Base-by-base conservation (phyloP, 2,888 invertebrate genomes). In the Rhingia rostrata region DNA sequence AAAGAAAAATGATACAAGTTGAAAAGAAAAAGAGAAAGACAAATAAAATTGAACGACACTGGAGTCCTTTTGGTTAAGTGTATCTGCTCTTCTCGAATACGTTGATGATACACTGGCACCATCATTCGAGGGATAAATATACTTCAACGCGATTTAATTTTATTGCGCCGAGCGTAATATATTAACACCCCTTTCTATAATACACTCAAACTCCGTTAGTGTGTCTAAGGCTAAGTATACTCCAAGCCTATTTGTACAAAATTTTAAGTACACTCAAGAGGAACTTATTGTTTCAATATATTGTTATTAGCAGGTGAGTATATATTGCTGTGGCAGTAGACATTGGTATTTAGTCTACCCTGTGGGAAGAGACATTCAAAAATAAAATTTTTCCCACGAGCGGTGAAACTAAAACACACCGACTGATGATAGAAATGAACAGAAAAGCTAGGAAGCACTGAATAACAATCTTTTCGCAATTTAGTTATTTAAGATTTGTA, bases 31-130 rank as follows among this genome's bases (percentile, higher is more conserved):
- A 49, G 54, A 39, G 33, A 41, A 74, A 66, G 58, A 66, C 74
- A 64, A 74, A 74, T 74, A 66, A 74, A 74, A 74, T 66, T 74
- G 56, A 74, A 73, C 22, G 73, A 64, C 73, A 56, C 47, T 56
- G 45, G 37, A 33, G 63, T 64, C 47, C 73, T 54, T 73, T 56
- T 56, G 54, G 63, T 63, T 64, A 45, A 64, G 45, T 30, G 33
- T 70, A 49, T 70, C 49, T 51, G 49, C 41, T 70, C 51, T 41
- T 70, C 39, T 49, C 32, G 51, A 32, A 47, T 47, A 58, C 37
- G 43, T 70, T 70, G 60, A 30, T 51, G 49, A 60, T 51, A 60
- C 60, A 70, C 14, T 70, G 49, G 32, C 47, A 32, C 69, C 54
- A 54, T 54, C 33, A 33, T 54, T 54, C 35, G 14, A 56, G 37